Evolutionary conservation across 1,140 invertebrate genomes (phyloP), one percentile per base, ranked within the genome.

Genomic region (Paracyclopina nana): DNA sequence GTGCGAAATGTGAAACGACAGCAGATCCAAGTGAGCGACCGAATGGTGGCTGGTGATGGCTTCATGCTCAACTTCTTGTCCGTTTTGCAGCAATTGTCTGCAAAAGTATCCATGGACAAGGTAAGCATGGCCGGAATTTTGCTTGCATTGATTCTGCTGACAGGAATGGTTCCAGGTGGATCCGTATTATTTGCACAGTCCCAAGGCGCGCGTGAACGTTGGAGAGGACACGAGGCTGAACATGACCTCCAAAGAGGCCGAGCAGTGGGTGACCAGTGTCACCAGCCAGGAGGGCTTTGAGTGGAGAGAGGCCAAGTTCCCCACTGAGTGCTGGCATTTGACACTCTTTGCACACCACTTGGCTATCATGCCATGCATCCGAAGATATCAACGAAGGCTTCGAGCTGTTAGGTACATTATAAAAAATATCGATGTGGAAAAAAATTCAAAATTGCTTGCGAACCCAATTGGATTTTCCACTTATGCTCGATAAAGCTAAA

Each of bases 271-370:
- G 3, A 28, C 14, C 2, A 22, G 30, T 16, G 8, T 42, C n/a
- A 42, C 14, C 14, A 18, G n/a, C 6, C 14, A 42, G 14, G 30
- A 67, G 27, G 61, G 57, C 14, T 70, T 75, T 58, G 64, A 66
- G 40, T 81, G 78, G 76, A 71, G 14, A 72, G 30, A 78, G 83
- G 48, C 78, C 0, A 94, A 90, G 60, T 96, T 97, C 65, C 79
- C 83, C 24, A 95, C 90, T 0, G 82, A 92, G 56, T 95, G 90
- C 62, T 96, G 91, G 82, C 95, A 92, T 65, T 66, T 96, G 25
- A 94, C 90, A 0, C 68, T 96, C 11, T 83, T 91, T 61, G 82
- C 80, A 60, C 86, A 95, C 66, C 86, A 95, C 62, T 70, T 96
- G 31, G 79, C 83, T 22, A 70, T 94, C 24, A 68, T 92, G 54